phyloP scores from a whole-genome alignment of 2,113 vertebrate species.

The Mohoua ochrocephala region DNA sequence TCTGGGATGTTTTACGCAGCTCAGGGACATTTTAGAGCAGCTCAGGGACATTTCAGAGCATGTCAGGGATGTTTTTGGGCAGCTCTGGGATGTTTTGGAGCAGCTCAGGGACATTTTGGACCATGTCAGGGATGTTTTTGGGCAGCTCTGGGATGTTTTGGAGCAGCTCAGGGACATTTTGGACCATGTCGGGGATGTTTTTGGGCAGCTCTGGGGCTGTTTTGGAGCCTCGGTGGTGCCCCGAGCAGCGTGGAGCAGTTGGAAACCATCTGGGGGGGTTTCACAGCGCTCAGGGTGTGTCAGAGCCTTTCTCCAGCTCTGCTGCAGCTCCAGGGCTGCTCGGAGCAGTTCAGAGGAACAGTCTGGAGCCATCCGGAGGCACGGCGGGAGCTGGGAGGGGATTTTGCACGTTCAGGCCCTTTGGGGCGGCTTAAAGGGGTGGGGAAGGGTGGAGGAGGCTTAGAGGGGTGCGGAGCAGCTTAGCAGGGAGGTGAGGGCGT shows the following conservation, averaged over 20 bases:
- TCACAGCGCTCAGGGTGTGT: not conserved
- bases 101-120: not conserved
- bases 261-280: not conserved
- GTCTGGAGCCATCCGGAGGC: not conserved
- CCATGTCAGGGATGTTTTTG: not conserved
- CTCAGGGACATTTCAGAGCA: not conserved
- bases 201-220: not conserved
- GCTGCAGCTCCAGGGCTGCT: not conserved
- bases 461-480: not conserved
- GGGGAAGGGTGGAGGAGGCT: not conserved
- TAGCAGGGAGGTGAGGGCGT: not conserved
- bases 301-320: not conserved
- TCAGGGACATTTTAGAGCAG: not conserved
- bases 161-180: not conserved
- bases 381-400: not conserved
- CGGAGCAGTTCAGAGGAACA: not conserved
- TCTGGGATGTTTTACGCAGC: not conserved
- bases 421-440: not conserved
- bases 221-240: not conserved
- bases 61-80: too few relatives aligned
- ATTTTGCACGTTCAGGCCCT: not conserved
- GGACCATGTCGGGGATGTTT: not conserved
- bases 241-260: not conserved
- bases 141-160: not conserved
- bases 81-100: not conserved